phyloP scores from a whole-genome alignment of 2,888 invertebrate species.

The Orthosia gracilis region DNA sequence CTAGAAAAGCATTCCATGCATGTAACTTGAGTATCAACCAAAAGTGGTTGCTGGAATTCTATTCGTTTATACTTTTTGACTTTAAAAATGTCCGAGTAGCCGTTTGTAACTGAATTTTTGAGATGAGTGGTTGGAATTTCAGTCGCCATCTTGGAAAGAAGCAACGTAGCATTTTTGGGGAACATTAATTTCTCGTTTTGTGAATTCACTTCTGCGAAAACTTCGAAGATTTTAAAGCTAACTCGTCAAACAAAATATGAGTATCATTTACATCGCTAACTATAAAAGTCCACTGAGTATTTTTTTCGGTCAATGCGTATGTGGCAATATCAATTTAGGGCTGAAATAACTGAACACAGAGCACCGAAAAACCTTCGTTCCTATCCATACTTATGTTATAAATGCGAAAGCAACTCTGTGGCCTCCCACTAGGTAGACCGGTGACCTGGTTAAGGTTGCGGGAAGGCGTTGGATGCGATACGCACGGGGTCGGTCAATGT shows the following conservation, averaged over 20 bases:
- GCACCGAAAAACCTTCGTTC: too few species aligned
- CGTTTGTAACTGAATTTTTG: conserved; percentile 10
- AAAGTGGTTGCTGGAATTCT: conserved; percentile 11
- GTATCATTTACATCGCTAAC: background rate
- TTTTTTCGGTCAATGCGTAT: background rate
- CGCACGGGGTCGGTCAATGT: too few species aligned
- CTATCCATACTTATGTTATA: too few species aligned
- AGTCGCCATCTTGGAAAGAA: conserved; percentile 11
- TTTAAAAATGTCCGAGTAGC: conserved; percentile 19
- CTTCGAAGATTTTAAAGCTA: background rate
- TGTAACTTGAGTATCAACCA: background rate
- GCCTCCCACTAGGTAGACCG: too few species aligned
- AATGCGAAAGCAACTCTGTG: too few species aligned
- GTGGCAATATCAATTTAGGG: too few species aligned
- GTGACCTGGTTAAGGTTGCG: too few species aligned
- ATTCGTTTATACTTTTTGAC: conserved; percentile 3
- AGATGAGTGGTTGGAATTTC: conserved; percentile 15
- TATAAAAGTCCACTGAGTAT: background rate
- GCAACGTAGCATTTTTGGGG: background rate
- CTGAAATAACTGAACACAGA: too few species aligned
- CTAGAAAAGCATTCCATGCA: background rate
- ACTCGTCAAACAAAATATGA: background rate
- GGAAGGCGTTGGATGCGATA: too few species aligned
- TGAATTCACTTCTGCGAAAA: conserved; percentile 5
- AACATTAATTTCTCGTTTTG: background rate